Conservation (phyloP, 2,113 vertebrate species). For the Daubentonia madagascariensis region DNA sequence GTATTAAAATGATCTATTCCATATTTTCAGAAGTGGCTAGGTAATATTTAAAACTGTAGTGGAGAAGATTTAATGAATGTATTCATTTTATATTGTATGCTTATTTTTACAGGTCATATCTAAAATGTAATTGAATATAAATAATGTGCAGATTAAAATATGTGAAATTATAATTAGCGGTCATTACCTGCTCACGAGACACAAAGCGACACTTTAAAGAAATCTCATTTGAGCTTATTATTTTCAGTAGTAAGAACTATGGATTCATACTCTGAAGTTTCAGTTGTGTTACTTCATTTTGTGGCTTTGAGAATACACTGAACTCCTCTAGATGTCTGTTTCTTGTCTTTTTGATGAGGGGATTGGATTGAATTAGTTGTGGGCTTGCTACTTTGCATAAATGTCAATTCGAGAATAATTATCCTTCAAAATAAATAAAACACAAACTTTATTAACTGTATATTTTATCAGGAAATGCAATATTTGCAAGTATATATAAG, state of each 20-base stretch:
- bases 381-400: not conserved
- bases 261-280: not conserved
- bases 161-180: constrained; percentile 6
- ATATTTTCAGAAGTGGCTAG: not conserved
- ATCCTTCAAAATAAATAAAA: not conserved
- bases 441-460: not conserved
- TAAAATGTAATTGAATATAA: constrained; percentile 32
- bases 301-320: not conserved
- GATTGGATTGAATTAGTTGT: not conserved
- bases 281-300: not conserved
- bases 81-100: not conserved
- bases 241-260: not conserved
- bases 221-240: not conserved
- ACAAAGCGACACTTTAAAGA: not conserved
- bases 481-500: not conserved
- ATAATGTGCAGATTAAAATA: not conserved
- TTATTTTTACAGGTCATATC: not conserved
- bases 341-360: not conserved
- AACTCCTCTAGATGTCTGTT: not conserved
- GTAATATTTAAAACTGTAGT: not conserved
- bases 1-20: not conserved
- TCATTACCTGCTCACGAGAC: not conserved
- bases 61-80: not conserved
- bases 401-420: not conserved
- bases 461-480: not conserved